Evolutionary conservation across 2,888 invertebrate genomes (phyloP).

Genomic region (Nemotelus pantherinus): DNA sequence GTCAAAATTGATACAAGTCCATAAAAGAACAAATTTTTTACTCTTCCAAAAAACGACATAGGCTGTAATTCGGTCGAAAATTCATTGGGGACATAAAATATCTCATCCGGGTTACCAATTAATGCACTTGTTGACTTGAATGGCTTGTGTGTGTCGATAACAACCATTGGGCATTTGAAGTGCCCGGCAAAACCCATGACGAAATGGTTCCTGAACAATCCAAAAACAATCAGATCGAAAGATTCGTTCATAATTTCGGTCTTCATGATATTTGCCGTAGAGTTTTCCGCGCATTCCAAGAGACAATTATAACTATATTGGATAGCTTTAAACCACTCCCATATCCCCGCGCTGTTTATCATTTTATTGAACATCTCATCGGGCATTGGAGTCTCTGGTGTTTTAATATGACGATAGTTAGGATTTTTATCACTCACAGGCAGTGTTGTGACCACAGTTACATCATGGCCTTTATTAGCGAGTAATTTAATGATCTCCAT

Average conservation of each 20-base stretch:
- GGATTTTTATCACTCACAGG: slow-evolving; percentile 52
- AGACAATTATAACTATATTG: neutral
- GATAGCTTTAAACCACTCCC: neutral
- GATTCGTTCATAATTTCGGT: slow-evolving; percentile 15
- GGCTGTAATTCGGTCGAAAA: slow-evolving; percentile 40
- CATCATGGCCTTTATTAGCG: slow-evolving; percentile 61
- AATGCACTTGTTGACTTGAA: slow-evolving; percentile 55
- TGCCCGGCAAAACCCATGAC: slow-evolving; percentile 60
- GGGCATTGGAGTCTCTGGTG: neutral
- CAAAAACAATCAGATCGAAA: slow-evolving; percentile 60
- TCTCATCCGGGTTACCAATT: slow-evolving; percentile 58
- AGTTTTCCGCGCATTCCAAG: neutral
- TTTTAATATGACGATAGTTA: slow-evolving; percentile 35
- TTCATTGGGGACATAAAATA: slow-evolving; percentile 55
- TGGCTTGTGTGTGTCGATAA: slow-evolving; percentile 56
- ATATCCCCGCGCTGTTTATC: neutral
- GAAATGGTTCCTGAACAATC: slow-evolving; percentile 58
- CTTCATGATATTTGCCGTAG: neutral
- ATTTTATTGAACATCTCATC: neutral
- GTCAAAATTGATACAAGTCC: neutral
- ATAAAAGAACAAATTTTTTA: neutral
- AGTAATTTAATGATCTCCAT: slow-evolving; percentile 59
- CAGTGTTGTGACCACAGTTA: slow-evolving; percentile 58
- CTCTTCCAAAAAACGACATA: slow-evolving; percentile 11
- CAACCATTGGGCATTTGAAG: slow-evolving; percentile 57